Percentiles rank a stretch among this genome's conserved stretches.
These are phyloP conservation scores for Hucho hucho DNA, from an alignment of 2,113 vertebrate genomes.

Conservation along the genomic window DNA sequence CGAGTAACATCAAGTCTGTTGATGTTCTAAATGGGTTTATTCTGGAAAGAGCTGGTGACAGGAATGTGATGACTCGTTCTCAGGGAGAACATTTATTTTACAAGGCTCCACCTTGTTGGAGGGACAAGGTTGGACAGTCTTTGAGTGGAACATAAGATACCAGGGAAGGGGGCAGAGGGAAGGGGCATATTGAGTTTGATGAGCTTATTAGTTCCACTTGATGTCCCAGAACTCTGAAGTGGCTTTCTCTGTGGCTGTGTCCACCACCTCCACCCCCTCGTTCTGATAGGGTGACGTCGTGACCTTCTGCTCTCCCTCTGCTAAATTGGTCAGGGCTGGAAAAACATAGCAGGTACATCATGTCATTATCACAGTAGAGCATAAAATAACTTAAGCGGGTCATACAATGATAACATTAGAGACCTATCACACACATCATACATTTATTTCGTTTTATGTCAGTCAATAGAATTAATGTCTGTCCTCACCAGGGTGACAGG, in stretches of 20 bases:
- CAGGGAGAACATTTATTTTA: neutral
- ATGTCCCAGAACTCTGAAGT: conserved; percentile 56
- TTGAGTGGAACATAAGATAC: neutral
- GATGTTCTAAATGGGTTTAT: neutral
- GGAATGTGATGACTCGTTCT: conserved; percentile 4
- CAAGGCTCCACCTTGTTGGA: neutral
- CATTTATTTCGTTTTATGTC: neutral
- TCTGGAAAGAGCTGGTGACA: conserved; percentile 13
- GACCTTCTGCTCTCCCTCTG: conserved; percentile 28
- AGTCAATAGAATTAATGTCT: neutral
- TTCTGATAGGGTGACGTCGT: conserved; percentile 32
- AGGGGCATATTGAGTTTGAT: neutral
- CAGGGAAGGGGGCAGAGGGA: conserved; percentile 3
- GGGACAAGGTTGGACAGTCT: neutral
- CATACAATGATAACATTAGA: neutral
- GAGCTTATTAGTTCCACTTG: conserved; percentile 56
- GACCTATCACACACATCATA: neutral
- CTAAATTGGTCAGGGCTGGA: conserved; percentile 10
- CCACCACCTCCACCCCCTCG: conserved; percentile 29
- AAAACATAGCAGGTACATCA: conserved; percentile 11
- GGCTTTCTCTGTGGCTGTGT: conserved; percentile 42
- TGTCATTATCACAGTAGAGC: neutral
- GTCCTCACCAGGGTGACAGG: conserved; percentile 78
- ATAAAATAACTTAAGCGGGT: neutral
- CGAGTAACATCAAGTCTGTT: neutral